Conservation (phyloP, 2,797 vertebrate species). For the Coregonus suidteri region DNA sequence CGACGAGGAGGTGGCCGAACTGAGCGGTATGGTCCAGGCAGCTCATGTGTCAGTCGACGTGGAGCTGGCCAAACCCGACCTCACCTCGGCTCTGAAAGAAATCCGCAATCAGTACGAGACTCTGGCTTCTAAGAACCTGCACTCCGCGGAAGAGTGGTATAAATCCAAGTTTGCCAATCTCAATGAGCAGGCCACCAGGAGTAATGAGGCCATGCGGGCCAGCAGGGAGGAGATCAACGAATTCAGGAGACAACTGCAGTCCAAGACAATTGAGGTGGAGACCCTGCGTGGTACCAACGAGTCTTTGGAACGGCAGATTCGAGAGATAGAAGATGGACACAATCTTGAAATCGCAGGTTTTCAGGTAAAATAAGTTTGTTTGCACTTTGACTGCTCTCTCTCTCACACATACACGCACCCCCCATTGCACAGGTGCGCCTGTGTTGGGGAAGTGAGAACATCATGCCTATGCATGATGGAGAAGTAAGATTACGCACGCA, state of each 20-base stretch:
- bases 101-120: conserved; percentile 80
- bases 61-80: conserved; percentile 73
- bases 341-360: conserved; percentile 71
- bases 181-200: conserved; percentile 78
- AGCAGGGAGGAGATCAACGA: conserved; percentile 81
- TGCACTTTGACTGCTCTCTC: neutral
- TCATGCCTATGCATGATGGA: neutral
- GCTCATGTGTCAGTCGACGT: conserved; percentile 72
- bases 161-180: conserved; percentile 80
- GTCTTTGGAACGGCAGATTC: conserved; percentile 79
- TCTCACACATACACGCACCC: neutral
- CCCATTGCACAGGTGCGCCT: neutral
- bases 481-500: too few relatives aligned
- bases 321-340: conserved; percentile 79
- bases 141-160: conserved; percentile 85
- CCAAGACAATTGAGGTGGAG: conserved; percentile 78
- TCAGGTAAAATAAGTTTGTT: conserved; percentile 68
- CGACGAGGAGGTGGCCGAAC: conserved; percentile 76
- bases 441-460: neutral
- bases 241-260: conserved; percentile 81
- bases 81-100: conserved; percentile 78
- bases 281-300: conserved; percentile 79
- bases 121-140: conserved; percentile 81
- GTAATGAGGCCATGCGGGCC: conserved; percentile 79
- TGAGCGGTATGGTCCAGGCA: conserved; percentile 69